Evolutionary conservation across 1,140 invertebrate species (phyloP).

Genomic region (Maconellicoccus hirsutus): DNA sequence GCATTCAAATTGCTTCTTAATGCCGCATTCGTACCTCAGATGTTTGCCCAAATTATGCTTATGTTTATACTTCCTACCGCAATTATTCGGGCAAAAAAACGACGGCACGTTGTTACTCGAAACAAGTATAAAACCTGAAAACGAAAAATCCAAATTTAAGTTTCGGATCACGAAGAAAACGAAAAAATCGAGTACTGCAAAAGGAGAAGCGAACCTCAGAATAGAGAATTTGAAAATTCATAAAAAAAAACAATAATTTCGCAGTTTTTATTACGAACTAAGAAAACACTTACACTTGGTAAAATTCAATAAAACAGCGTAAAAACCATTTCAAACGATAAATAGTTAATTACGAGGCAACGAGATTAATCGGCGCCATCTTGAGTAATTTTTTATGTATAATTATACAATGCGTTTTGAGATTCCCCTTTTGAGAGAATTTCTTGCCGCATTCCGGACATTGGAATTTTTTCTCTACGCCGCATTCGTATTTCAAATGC

Average conservation of each 20-base stretch:
- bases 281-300: too few species aligned
- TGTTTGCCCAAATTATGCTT: conserved; percentile 28
- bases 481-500: conserved; percentile 37
- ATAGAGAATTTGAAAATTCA: too few species aligned
- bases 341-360: too few species aligned
- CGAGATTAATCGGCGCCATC: too few species aligned
- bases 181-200: too few species aligned
- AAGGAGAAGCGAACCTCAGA: too few species aligned
- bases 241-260: too few species aligned
- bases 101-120: neutral
- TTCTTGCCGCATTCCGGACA: conserved; percentile 25
- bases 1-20: conserved; percentile 29
- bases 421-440: conserved; percentile 36
- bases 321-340: too few species aligned
- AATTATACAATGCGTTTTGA: conserved; percentile 30
- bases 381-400: conserved; percentile 33
- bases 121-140: neutral
- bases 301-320: too few species aligned
- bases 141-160: too few species aligned
- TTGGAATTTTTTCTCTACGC: conserved; percentile 28
- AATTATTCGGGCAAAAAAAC: conserved; percentile 31
- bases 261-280: too few species aligned
- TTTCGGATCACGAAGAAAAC: too few species aligned
- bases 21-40: conserved; percentile 30
- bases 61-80: conserved; percentile 35